phyloP scores from a whole-genome alignment of 2,888 invertebrate species.

The Ceramica pisi region DNA sequence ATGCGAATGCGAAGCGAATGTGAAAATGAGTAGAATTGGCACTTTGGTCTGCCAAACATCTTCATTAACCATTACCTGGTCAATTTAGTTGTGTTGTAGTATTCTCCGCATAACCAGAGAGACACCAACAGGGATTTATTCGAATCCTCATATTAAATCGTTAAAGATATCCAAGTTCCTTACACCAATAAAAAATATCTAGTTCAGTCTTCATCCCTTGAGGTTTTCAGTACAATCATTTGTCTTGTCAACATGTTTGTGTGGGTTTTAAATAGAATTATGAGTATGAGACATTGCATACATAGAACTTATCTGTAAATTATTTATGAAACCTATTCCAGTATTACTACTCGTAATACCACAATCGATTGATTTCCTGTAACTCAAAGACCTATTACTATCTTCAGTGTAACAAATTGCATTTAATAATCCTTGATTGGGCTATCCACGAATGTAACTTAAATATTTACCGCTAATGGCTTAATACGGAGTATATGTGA shows the following conservation, averaged over 20 bases:
- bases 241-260: not conserved
- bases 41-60: no score
- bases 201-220: not conserved
- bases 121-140: no score
- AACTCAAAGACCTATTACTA: not conserved
- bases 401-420: slow-evolving; percentile 20
- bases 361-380: slow-evolving; percentile 15
- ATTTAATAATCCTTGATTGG: slow-evolving; percentile 41
- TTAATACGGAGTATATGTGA: slow-evolving; percentile 26
- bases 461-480: slow-evolving; percentile 42
- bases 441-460: slow-evolving; percentile 6
- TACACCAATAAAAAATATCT: not conserved
- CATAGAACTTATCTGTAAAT: not conserved
- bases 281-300: no score
- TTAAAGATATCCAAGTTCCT: no score
- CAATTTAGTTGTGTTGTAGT: no score
- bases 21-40: no score
- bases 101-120: no score
- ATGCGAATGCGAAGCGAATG: no score
- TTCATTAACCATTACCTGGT: no score
- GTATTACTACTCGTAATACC: not conserved
- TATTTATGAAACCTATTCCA: slow-evolving; percentile 6
- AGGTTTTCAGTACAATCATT: not conserved
- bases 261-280: not conserved
- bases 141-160: no score